A percentile compares a stretch with the other conserved stretches of the same genome.
Conservation (phyloP, 2,113 vertebrate genomes). For the Pterophyllum scalare region DNA sequence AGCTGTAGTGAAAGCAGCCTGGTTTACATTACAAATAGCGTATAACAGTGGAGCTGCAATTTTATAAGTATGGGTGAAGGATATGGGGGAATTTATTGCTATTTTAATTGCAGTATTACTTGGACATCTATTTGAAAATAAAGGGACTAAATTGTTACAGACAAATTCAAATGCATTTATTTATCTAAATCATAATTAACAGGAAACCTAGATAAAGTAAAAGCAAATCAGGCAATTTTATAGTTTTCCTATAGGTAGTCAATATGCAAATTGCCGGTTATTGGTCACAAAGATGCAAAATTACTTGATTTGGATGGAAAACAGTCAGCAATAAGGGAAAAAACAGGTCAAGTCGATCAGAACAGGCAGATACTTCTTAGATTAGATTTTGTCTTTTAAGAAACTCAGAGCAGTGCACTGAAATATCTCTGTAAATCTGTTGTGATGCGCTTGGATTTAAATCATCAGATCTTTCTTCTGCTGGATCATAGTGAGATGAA, state of each 20-base stretch:
- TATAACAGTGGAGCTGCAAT: background rate
- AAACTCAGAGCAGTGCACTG: background rate
- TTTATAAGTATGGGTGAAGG: background rate
- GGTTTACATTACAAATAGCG: background rate
- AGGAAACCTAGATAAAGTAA: background rate
- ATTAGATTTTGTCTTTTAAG: background rate
- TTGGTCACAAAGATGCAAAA: background rate
- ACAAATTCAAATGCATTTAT: background rate
- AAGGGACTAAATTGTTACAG: no score
- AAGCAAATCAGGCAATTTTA: background rate
- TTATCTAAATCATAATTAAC: background rate
- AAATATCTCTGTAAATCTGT: background rate
- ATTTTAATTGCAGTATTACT: background rate
- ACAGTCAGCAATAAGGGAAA: background rate
- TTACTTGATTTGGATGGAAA: background rate
- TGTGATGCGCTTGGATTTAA: conserved; percentile 1
- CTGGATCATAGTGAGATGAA: conserved; percentile 31
- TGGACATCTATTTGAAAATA: background rate
- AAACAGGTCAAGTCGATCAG: background rate
- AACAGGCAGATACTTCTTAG: background rate
- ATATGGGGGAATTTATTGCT: background rate
- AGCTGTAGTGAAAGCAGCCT: background rate
- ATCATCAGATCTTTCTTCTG: conserved; percentile 28
- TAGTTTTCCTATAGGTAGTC: background rate
- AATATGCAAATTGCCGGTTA: background rate